Conservation (phyloP, 2,888 invertebrate genomes). For the Agrotis ipsilon region DNA sequence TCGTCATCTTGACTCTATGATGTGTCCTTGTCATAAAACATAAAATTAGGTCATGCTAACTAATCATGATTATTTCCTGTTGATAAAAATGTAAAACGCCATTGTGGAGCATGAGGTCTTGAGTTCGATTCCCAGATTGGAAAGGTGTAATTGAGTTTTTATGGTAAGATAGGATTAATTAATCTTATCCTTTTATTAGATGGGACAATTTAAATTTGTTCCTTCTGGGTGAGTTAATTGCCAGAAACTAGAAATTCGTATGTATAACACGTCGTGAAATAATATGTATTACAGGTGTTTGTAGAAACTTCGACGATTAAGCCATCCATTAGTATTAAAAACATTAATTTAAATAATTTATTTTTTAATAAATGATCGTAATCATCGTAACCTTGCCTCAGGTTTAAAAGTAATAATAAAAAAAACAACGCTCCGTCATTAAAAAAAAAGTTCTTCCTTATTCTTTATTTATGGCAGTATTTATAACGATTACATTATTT, state of each 20-base stretch:
- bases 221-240: no score
- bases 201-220: no score
- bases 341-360: constrained; percentile 20
- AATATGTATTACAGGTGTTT: not conserved
- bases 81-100: no score
- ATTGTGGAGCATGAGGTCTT: not conserved
- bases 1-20: no score
- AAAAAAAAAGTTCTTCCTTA: constrained; percentile 44
- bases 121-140: not conserved
- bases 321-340: constrained; percentile 31
- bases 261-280: no score
- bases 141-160: not conserved
- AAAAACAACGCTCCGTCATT: constrained; percentile 6
- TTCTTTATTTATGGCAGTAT: constrained; percentile 48
- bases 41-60: no score
- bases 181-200: no score
- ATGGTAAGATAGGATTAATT: no score
- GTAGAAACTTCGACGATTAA: not conserved
- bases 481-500: constrained; percentile 40
- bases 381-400: constrained; percentile 38
- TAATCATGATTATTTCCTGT: no score
- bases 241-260: no score
- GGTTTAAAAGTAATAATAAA: not conserved
- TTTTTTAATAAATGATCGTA: constrained; percentile 2
- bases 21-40: no score